Percentiles rank a stretch among this genome's conserved stretches.
Conservation (phyloP, 2,888 invertebrate species). For the Drosophila phalerata region DNA sequence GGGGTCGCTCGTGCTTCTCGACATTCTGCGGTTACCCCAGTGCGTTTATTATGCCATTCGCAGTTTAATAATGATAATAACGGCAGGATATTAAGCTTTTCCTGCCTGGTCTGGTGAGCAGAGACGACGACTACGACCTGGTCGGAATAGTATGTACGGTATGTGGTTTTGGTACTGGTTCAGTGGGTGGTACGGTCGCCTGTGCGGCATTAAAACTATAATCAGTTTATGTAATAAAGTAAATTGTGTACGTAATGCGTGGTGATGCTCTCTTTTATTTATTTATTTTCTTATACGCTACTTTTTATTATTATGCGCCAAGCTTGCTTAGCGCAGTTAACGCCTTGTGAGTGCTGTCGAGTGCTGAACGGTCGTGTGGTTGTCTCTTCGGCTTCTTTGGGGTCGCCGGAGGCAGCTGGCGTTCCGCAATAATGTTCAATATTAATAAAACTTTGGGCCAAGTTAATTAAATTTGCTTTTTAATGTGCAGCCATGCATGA, state of each 20-base stretch:
- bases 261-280: slow-evolving; percentile 79
- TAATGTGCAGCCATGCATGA: slow-evolving; percentile 79
- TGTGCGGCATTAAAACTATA: slow-evolving; percentile 76
- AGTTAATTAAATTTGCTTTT: slow-evolving; percentile 80
- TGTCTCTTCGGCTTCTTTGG: background rate
- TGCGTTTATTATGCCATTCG: slow-evolving; percentile 79
- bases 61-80: slow-evolving; percentile 83
- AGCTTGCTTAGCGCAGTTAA: slow-evolving; percentile 71
- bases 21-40: slow-evolving; percentile 71
- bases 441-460: slow-evolving; percentile 79
- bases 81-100: slow-evolving; percentile 80
- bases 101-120: slow-evolving; percentile 57
- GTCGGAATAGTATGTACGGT: background rate
- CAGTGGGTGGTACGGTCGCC: slow-evolving; percentile 16
- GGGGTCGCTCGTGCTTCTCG: slow-evolving; percentile 36
- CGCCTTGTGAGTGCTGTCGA: slow-evolving; percentile 22
- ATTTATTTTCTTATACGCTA: slow-evolving; percentile 75
- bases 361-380: background rate
- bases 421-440: slow-evolving; percentile 69
- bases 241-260: slow-evolving; percentile 80
- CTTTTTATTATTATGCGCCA: slow-evolving; percentile 72
- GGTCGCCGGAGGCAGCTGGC: slow-evolving; percentile 31
- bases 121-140: slow-evolving; percentile 21
- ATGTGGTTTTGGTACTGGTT: background rate
- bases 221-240: slow-evolving; percentile 81